phyloP scores from a whole-genome alignment of 2,888 invertebrate species.

The Aproaerema taeniolella region DNA sequence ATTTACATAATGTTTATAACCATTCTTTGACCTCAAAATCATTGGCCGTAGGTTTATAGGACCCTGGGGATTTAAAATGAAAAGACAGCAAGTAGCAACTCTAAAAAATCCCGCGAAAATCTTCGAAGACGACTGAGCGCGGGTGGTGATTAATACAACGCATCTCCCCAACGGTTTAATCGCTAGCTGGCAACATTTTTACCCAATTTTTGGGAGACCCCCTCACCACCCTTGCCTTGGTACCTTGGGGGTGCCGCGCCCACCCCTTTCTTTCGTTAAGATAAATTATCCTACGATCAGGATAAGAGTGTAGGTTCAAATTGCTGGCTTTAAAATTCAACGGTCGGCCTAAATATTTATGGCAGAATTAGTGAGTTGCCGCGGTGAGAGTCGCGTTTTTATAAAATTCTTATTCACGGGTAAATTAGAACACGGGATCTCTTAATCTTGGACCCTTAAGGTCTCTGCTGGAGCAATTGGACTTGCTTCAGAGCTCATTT shows the following conservation, averaged over 20 bases:
- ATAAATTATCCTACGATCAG: constrained; percentile 77
- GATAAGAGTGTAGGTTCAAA: constrained; percentile 77
- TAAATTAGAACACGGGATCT: no score
- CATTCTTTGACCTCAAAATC: no score
- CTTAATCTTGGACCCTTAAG: no score
- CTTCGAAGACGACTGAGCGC: constrained; percentile 63
- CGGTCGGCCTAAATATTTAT: constrained; percentile 69
- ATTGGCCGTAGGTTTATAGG: no score
- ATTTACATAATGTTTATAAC: no score
- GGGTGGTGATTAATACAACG: constrained; percentile 78
- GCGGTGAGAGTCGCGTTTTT: constrained; percentile 32
- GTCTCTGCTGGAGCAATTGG: no score
- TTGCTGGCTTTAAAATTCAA: constrained; percentile 76
- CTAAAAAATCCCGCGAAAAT: constrained; percentile 49
- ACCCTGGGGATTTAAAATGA: no score
- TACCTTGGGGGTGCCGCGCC: constrained; percentile 39
- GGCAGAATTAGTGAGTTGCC: constrained; percentile 47
- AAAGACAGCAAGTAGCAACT: constrained; percentile 28
- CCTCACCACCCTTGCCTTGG: constrained; percentile 35
- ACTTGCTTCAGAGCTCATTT: no score
- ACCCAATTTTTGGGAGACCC: constrained; percentile 72
- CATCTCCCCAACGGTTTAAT: constrained; percentile 76
- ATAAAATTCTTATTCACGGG: no score
- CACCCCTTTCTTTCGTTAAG: constrained; percentile 78
- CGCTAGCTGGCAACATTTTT: constrained; percentile 77